Conservation (phyloP, 2,797 vertebrate genomes). For the Mus spretus region DNA sequence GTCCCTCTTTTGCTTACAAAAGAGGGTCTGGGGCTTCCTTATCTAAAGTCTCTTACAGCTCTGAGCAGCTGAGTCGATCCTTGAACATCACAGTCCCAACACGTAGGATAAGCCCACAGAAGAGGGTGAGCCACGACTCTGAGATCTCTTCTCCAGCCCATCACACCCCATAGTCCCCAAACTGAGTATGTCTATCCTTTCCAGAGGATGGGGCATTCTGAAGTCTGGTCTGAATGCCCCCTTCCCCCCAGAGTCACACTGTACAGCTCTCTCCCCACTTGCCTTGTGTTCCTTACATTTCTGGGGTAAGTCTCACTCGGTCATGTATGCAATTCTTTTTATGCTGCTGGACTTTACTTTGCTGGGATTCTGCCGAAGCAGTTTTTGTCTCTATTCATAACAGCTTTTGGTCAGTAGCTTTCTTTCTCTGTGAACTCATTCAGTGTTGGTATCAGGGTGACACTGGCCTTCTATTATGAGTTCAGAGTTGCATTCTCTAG, state of each 20-base stretch:
- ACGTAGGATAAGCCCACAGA: background rate
- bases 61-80: background rate
- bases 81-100: background rate
- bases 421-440: background rate
- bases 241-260: background rate
- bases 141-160: background rate
- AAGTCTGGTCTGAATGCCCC: background rate
- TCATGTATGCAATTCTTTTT: no score
- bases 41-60: background rate
- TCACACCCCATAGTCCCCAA: background rate
- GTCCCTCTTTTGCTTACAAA: background rate
- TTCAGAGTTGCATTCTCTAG: background rate
- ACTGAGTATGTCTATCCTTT: background rate
- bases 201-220: accelerated
- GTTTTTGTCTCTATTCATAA: background rate
- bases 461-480: background rate
- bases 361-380: background rate
- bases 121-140: background rate
- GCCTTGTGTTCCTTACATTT: background rate
- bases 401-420: background rate
- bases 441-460: background rate
- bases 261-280: background rate
- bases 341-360: background rate
- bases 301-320: background rate
- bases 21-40: background rate